Evolutionary conservation across 1,140 invertebrate genomes (phyloP), one percentile per base, ranked within the genome.

Genomic region (Macrotrachela quadricornifera): DNA sequence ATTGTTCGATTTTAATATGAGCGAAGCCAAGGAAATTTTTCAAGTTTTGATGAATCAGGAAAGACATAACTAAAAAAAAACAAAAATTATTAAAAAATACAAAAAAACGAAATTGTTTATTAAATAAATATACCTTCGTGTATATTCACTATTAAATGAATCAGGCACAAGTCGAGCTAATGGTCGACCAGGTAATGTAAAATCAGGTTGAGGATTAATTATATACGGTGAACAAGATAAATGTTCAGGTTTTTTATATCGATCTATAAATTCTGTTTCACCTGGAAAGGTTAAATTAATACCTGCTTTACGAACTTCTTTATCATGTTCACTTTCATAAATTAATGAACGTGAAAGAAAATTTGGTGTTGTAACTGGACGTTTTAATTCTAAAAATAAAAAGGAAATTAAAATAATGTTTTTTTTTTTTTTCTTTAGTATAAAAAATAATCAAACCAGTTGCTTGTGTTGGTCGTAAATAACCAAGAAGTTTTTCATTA

Each of bases 271-370:
- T 54, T 67, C 65, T 1, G 66, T 66, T 12, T 42, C 57, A 15
- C 67, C 66, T 10, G 67, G 67, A 56, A 64, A 69, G 0, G 53
- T 64, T 14, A 60, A 67, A 57, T 68, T 68, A 55, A 69, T 69
- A 10, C 67, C 67, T 30, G 21, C 21, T 30, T 30, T 30, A 30
- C 21, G 21, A 30, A 30, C 21, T 30, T 30, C 21, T 4, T 8
- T 8, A 30, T 30, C 21, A 30, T 30, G 21, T 4, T 4, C 2
- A 30, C 21, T 30, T 30, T 30, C 21, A 30, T 30, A 30, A 30
- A 30, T 8, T 30, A 8, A 8, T 30, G 21, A 8, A 4, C 21
- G 21, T 30, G 21, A 30, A 30, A 8, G 3, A 30, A 30, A 30
- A 30, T 30, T 30, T 30, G 21, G 21, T 30, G 21, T 30, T 30